Percentiles rank a stretch among this genome's conserved stretches.
Evolutionary conservation across 2,797 vertebrate genomes (phyloP).

Genomic region (Salmo trutta): DNA sequence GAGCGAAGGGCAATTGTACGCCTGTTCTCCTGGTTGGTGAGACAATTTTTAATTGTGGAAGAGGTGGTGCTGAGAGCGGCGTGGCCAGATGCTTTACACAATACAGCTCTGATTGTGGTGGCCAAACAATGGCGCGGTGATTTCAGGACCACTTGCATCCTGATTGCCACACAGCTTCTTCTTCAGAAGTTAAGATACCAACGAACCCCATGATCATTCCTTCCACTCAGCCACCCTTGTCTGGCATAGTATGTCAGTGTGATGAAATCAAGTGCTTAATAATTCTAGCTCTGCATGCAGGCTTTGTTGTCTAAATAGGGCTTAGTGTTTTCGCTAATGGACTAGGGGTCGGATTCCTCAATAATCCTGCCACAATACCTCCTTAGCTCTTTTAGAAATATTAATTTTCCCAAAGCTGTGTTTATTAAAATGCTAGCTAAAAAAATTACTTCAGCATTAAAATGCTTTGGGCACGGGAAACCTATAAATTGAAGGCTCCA

Average conservation of each 20-base stretch:
- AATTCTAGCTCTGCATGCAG: not conserved
- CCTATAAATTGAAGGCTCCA: not conserved
- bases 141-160: conserved; percentile 1
- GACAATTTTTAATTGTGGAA: not conserved
- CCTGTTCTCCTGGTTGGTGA: not conserved
- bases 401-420: not conserved
- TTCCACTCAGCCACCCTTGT: not conserved
- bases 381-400: not conserved
- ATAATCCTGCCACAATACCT: not conserved
- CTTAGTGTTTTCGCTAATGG: not conserved
- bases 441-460: not conserved
- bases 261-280: not conserved
- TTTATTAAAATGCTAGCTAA: not conserved
- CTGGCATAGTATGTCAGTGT: not conserved
- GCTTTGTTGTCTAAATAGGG: not conserved
- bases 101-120: conserved; percentile 66
- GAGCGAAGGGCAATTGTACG: not conserved
- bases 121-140: conserved; percentile 56
- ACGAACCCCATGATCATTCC: not conserved
- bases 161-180: conserved; percentile 54
- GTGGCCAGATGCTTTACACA: conserved; percentile 39
- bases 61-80: not conserved
- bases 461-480: not conserved
- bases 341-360: not conserved
- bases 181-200: not conserved